phyloP scores from a whole-genome alignment of 2,797 vertebrate genomes.

The Ptychobarbus kaznakovi region DNA sequence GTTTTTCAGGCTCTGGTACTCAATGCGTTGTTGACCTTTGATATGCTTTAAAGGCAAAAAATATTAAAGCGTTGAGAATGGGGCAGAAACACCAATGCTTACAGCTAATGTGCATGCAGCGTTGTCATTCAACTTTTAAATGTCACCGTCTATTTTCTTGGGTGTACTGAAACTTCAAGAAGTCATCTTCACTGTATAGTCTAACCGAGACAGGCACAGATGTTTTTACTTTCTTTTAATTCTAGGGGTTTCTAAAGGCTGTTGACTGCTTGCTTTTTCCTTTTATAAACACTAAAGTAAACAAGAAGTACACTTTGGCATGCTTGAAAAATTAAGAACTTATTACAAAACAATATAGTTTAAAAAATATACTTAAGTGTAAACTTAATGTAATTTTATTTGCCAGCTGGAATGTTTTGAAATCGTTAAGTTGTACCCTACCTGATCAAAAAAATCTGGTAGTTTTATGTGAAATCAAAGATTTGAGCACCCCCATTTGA shows the following conservation, averaged over 20 bases:
- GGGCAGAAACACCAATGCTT: constrained; percentile 26
- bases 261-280: neutral
- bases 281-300: constrained; percentile 7
- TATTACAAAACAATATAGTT: neutral
- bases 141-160: constrained; percentile 46
- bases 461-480: too few relatives aligned
- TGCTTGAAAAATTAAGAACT: neutral
- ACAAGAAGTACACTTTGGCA: neutral
- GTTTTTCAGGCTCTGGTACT: constrained; percentile 26
- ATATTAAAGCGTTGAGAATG: constrained; percentile 44
- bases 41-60: constrained; percentile 45
- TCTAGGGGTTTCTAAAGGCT: neutral
- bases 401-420: too few relatives aligned
- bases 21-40: constrained; percentile 40
- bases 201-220: constrained; percentile 1
- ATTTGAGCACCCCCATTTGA: too few relatives aligned
- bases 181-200: neutral
- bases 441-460: too few relatives aligned
- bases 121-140: constrained; percentile 53
- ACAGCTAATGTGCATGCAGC: constrained; percentile 41
- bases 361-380: neutral
- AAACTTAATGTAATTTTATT: neutral
- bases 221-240: constrained; percentile 7
- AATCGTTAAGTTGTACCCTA: too few relatives aligned
- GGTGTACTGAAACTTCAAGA: constrained; percentile 31